Conservation (phyloP, 2,113 vertebrate genomes). For the Pica pica region DNA sequence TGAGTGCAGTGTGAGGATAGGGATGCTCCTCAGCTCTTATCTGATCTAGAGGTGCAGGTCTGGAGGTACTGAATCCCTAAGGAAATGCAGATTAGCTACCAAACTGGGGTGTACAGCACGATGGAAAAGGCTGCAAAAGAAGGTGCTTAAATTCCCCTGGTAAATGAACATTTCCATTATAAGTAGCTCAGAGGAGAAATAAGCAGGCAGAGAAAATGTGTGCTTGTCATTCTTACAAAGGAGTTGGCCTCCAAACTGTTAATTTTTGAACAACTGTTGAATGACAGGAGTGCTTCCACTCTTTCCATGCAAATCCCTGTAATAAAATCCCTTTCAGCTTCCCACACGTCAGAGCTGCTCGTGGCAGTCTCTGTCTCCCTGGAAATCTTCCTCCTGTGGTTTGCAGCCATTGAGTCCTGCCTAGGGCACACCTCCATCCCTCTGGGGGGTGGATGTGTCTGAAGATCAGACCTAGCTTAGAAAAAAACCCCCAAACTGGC, state of each 20-base stretch:
- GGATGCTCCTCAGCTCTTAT: background rate
- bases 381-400: background rate
- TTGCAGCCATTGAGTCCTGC: background rate
- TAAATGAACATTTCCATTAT: background rate
- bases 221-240: background rate
- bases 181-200: background rate
- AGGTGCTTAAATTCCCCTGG: background rate
- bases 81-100: background rate
- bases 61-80: background rate
- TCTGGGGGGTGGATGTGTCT: background rate
- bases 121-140: background rate
- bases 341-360: background rate
- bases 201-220: no score
- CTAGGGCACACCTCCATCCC: background rate
- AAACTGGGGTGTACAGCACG: background rate
- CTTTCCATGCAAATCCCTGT: background rate
- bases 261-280: background rate
- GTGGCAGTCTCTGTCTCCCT: accelerated
- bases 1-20: background rate
- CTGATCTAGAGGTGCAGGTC: background rate
- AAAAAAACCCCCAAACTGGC: background rate
- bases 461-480: background rate
- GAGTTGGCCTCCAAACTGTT: background rate
- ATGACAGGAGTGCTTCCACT: background rate
- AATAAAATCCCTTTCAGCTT: background rate